Evolutionary conservation across 2,113 vertebrate genomes (phyloP), one percentile per base, ranked within the genome.

Genomic region (Bos taurus): DNA sequence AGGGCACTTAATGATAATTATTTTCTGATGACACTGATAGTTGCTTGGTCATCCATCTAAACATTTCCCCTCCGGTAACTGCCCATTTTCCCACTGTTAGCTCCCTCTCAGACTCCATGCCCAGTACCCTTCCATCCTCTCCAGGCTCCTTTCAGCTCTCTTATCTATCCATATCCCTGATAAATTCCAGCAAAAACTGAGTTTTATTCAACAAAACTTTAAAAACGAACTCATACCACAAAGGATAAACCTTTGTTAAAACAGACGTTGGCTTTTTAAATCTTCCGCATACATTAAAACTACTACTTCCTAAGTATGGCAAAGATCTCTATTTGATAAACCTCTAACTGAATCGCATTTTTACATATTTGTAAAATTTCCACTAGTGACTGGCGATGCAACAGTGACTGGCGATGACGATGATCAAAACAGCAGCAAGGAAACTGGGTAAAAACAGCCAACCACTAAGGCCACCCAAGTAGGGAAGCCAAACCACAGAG

Each of bases 301-400:
- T 87, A 40, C 30, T 88, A 46, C 26, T 92, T 82, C 52, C 81
- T 78, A 93, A 85, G 52, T 80, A 50, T 56, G 13, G 80, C 94
- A 90, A 59, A 78, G 85, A 40, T 90, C 40, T 78, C 94, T 82
- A 85, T 88, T 86, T 89, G 95, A 97, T 90, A 96, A 95, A 86
- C 85, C 57, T 95, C 94, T 96, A 94, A 92, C 71, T 92, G 90
- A 48, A 91, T 89, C 89, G 97, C 60, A 90, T 96, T 96, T 78
- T 96, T 92, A 95, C 97, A 94, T 96, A 97, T 97, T 92, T 97
- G 88, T 88, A 95, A 83, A 97, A 95, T 95, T 96, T 98, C 97
- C 56, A 64, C 91, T 43, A 86, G 94, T 40, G 40, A 40, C 40
- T 40, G 40, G 40, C 40, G 40, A 86, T 26, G 52, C 81, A 96